Conservation (phyloP, 30 jellyfish, hydroid and myxozoan species). For the Aurelia coerulea region DNA sequence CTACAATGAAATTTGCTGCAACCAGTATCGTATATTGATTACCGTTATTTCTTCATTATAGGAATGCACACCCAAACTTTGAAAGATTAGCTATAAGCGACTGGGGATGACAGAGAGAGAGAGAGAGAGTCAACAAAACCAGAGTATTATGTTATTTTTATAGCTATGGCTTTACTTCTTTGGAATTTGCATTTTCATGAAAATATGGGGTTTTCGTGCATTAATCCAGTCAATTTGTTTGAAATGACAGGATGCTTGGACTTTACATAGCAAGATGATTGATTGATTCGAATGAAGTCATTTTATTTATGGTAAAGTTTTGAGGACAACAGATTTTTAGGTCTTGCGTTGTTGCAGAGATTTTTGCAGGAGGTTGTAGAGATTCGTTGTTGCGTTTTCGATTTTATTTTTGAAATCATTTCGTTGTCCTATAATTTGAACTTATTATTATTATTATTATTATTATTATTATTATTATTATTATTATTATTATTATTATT, state of each 20-base stretch:
- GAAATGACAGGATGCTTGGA: not conserved
- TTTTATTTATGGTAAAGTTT: not conserved
- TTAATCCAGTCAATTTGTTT: not conserved
- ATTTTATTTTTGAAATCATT: not conserved
- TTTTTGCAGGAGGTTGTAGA: constrained; percentile 9
- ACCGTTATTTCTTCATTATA: not conserved
- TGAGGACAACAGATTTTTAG: not conserved
- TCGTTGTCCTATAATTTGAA: not conserved
- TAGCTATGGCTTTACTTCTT: not conserved
- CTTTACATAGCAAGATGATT: not conserved
- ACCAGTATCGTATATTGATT: too few relatives aligned
- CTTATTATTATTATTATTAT: not conserved
- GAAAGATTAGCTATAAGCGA: not conserved
- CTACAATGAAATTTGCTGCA: too few relatives aligned
- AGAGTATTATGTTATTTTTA: not conserved
- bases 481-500: too few relatives aligned
- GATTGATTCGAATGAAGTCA: too few relatives aligned
- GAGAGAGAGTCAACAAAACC: not conserved
- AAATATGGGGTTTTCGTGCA: not conserved
- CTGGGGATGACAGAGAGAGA: not conserved
- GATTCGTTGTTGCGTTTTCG: not conserved
- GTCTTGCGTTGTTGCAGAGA: not conserved
- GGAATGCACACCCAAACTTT: not conserved
- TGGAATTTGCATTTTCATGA: constrained; percentile 2
- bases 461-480: too few relatives aligned